These are phyloP conservation scores for Cyprinodon tularosa DNA, from an alignment of 2,113 vertebrate genomes.

Conservation along the genomic window DNA sequence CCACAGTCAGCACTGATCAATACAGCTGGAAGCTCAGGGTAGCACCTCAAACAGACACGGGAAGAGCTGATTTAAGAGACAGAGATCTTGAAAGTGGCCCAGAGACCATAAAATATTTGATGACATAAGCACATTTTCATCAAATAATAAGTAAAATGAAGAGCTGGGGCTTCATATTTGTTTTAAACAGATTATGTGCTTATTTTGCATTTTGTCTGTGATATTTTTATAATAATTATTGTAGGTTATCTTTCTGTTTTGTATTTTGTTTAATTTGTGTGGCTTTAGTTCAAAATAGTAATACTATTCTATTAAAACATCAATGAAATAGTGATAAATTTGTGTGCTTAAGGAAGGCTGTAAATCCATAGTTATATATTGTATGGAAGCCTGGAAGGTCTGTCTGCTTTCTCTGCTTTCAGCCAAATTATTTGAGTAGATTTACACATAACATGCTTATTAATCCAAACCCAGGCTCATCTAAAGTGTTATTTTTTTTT, in stretches of 20 bases:
- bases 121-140: too few species aligned
- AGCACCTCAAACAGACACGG: not conserved
- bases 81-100: too few species aligned
- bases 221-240: not conserved
- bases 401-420: not conserved
- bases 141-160: too few species aligned
- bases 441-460: too few species aligned
- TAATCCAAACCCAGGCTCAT: too few species aligned
- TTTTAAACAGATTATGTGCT: not conserved
- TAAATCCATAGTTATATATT: not conserved
- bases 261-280: not conserved
- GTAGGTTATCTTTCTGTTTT: not conserved
- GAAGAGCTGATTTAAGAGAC: not conserved
- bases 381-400: conserved; percentile 5
- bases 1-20: accelerated
- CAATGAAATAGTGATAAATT: not conserved
- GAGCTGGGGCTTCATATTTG: not conserved
- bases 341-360: not conserved
- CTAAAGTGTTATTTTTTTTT: too few species aligned
- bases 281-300: not conserved
- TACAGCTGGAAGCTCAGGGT: not conserved
- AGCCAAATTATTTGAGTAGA: not conserved
- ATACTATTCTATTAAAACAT: not conserved
- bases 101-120: too few species aligned
- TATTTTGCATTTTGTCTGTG: not conserved